phyloP scores from a whole-genome alignment of 2,888 invertebrate genomes.

The Choreutis nemorana region DNA sequence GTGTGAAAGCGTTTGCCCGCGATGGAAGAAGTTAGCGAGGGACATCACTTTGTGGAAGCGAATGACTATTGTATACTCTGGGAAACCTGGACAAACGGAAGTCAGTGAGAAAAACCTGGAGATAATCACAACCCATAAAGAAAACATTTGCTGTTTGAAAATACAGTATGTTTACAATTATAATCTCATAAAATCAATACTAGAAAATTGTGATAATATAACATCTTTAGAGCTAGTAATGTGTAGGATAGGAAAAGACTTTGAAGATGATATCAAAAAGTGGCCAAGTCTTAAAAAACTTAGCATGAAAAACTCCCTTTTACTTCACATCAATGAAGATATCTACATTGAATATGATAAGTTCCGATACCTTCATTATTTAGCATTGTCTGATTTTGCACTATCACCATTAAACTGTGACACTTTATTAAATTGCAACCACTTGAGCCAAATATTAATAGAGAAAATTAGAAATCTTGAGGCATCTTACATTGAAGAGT shows the following conservation, averaged over 20 bases:
- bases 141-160: conserved; percentile 34
- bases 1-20: conserved; percentile 39
- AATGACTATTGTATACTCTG: conserved; percentile 37
- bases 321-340: conserved; percentile 24
- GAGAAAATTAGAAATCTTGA: conserved; percentile 45
- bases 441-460: conserved; percentile 43
- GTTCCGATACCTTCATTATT: conserved; percentile 33
- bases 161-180: conserved; percentile 48
- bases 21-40: conserved; percentile 37
- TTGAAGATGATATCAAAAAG: conserved; percentile 31
- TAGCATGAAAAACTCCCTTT: conserved; percentile 43
- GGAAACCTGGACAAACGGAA: conserved; percentile 39
- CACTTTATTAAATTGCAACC: conserved; percentile 31
- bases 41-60: conserved; percentile 39
- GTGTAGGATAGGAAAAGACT: conserved; percentile 41
- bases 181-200: conserved; percentile 28
- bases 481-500: conserved; percentile 29
- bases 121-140: conserved; percentile 33
- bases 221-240: conserved; percentile 44
- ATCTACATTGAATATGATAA: conserved; percentile 34
- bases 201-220: conserved; percentile 36
- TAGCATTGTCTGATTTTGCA: conserved; percentile 50
- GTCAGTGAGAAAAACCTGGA: conserved; percentile 30
- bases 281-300: conserved; percentile 43
- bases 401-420: conserved; percentile 35